Evolutionary conservation across 2,888 invertebrate genomes (phyloP).

Genomic region (Lasius platythorax): DNA sequence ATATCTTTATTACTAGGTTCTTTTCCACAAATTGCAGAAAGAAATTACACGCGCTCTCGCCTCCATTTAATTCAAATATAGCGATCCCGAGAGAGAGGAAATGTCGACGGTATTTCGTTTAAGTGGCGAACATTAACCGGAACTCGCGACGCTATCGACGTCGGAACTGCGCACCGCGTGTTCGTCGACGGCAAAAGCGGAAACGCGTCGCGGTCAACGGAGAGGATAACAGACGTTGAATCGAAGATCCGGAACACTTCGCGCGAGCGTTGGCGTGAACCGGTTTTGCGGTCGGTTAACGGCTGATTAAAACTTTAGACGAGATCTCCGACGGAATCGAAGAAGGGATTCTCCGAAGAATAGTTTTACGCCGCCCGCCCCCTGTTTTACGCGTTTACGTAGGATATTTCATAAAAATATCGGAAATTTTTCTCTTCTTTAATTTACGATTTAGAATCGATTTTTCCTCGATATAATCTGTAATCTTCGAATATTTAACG

Average conservation of each 20-base stretch:
- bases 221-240: slow-evolving; percentile 51
- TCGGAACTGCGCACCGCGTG: slow-evolving; percentile 36
- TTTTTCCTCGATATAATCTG: background rate
- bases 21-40: background rate
- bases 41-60: background rate
- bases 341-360: background rate
- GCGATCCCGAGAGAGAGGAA: background rate
- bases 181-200: slow-evolving; percentile 15
- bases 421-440: background rate
- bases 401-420: background rate
- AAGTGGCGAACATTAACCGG: slow-evolving; percentile 32
- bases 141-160: slow-evolving; percentile 21
- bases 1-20: background rate
- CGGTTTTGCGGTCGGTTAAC: slow-evolving; percentile 61
- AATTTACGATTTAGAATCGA: background rate
- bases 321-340: slow-evolving; percentile 11
- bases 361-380: background rate
- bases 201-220: slow-evolving; percentile 33
- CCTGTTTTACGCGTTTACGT: background rate
- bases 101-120: background rate
- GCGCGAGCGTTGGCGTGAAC: slow-evolving; percentile 55
- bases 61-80: background rate
- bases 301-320: slow-evolving; percentile 57
- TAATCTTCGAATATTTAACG: background rate
- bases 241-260: slow-evolving; percentile 46